phyloP scores from a whole-genome alignment of 2,113 vertebrate genomes.

The Monopterus albus region DNA sequence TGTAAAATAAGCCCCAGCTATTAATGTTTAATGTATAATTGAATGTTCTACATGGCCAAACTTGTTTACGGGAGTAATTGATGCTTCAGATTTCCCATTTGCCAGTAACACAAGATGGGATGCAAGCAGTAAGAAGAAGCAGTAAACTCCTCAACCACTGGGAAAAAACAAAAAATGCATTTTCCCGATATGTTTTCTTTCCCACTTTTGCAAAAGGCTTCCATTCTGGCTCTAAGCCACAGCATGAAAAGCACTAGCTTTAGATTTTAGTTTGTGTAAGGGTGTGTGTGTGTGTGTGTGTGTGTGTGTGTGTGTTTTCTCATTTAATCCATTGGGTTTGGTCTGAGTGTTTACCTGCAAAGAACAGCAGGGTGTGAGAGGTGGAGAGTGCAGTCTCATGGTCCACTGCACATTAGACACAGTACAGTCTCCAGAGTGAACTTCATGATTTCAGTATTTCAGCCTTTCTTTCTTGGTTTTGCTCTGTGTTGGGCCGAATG shows the following conservation, averaged over 20 bases:
- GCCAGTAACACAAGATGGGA: conserved; percentile 31
- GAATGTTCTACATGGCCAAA: conserved; percentile 82
- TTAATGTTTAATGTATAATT: conserved; percentile 85
- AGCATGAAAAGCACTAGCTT: conserved; percentile 11
- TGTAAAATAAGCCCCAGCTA: conserved; percentile 76
- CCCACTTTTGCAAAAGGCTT: background rate
- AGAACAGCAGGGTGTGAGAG: conserved; percentile 66
- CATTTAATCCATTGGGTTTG: conserved; percentile 39
- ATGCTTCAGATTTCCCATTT: conserved; percentile 71
- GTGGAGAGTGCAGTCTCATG: conserved; percentile 56
- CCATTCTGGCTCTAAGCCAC: background rate
- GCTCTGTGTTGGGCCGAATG: background rate
- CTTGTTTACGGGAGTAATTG: conserved; percentile 77
- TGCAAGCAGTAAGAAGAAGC: background rate
- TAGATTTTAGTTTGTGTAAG: conserved; percentile 7
- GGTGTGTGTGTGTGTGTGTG: background rate
- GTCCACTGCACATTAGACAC: conserved; percentile 58
- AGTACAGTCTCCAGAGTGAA: conserved; percentile 47
- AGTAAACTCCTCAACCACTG: too few relatives aligned
- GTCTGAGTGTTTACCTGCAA: conserved; percentile 64
- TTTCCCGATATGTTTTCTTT: background rate
- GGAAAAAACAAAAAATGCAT: too few relatives aligned
- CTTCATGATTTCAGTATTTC: conserved; percentile 29
- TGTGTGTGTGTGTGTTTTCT: conserved; percentile 14
- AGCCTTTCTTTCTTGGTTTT: conserved; percentile 22